Evolutionary conservation across 2,113 vertebrate species (phyloP), one percentile per base, ranked within the genome.

Genomic region (Lophochroa leadbeateri): DNA sequence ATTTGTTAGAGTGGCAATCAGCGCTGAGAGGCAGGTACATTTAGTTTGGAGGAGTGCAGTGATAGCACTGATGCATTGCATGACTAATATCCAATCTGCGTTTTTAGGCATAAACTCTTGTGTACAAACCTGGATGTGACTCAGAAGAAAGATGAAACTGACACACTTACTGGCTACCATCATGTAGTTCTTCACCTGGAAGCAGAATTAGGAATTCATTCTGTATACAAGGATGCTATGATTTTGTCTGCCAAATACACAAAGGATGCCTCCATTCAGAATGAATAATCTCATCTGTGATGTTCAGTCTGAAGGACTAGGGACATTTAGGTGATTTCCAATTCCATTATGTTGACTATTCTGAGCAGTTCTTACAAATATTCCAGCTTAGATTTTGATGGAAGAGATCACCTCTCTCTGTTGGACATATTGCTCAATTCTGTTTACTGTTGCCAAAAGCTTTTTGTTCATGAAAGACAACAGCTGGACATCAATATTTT

Each of bases 381-480:
- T 63, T 80, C 21, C 31, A 71, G 31, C 7, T 57, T 74, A 24
- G 25, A 60, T 74, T 91, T 77, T 92, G 29, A 88, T 75, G 43
- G 46, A 77, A 52, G 39, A 67, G 27, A 68, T 60, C 68, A 71
- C 64, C 24, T 70, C 29, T 93, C 60, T 75, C 50, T 86, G 50
- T 43, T 92, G 88, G 88, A 82, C 64, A 57, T 72, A 72, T 72
- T 71, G 33, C 64, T 74, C 52, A 61, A 6, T 17, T 80, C 46
- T 55, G 28, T 77, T 83, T 86, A 64, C 68, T 74, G 4, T 70
- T 90, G 68, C 60, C 71, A 86, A 75, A 96, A 90, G 33, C 14
- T n/a, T 93, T 94, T 94, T 92, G 43, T 78, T 78, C 47, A 29
- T 93, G 65, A 84, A 95, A 93, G 43, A 49, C 35, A 90, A 63